These are phyloP conservation scores for Alcedo atthis DNA, from an alignment of 2,797 vertebrate genomes.

Conservation along the genomic window DNA sequence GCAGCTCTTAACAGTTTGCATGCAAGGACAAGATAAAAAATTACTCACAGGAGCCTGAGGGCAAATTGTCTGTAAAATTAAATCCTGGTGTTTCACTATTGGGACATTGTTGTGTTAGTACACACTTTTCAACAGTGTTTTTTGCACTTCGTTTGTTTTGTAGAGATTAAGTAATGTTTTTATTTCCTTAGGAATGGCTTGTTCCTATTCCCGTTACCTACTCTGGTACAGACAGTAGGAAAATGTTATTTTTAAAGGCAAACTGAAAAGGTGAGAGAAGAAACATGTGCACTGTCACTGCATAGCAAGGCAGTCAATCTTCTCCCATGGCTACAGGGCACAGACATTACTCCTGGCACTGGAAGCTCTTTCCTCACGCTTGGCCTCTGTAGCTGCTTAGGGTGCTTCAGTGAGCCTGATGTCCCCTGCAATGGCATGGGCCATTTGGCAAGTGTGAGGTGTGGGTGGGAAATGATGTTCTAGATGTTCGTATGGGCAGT, in stretches of 20 bases:
- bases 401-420: accelerated
- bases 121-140: not conserved
- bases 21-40: not conserved
- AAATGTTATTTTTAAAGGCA: not conserved
- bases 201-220: not conserved
- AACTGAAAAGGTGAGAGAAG: accelerated
- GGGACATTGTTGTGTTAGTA: not conserved
- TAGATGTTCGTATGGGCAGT: not conserved
- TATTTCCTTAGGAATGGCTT: not conserved
- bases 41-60: not conserved
- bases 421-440: accelerated
- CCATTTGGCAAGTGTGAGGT: accelerated
- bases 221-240: not conserved
- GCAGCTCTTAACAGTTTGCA: not conserved
- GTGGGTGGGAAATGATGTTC: accelerated
- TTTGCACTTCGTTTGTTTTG: not conserved
- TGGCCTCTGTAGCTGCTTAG: not conserved
- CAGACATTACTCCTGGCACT: not conserved
- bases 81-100: not conserved
- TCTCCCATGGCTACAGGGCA: accelerated
- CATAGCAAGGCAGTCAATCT: not conserved
- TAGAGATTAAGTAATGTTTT: not conserved
- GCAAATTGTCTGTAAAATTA: not conserved
- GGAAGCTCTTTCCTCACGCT: accelerated
- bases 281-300: accelerated